Percentiles rank a stretch among this genome's conserved stretches.
Conservation (phyloP, 2,797 vertebrate genomes). For the Leptoclinus maculatus region DNA sequence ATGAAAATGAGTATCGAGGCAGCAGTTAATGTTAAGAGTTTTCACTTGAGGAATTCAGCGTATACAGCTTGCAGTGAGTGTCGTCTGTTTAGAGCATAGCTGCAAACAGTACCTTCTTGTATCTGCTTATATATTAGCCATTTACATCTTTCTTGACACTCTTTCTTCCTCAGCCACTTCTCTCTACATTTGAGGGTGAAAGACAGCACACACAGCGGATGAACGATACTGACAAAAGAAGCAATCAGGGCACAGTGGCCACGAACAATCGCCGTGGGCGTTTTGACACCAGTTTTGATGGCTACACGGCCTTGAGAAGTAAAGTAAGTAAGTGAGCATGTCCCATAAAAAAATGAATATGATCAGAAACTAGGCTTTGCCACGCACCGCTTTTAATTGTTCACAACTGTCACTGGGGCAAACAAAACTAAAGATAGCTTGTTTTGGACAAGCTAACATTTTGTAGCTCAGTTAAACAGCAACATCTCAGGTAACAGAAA, state of each 20-base stretch:
- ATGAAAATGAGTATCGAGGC: slow-evolving; percentile 25
- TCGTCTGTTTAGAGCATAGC: not conserved
- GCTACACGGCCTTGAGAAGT: not conserved
- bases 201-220: not conserved
- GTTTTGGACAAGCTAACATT: not conserved
- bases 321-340: not conserved
- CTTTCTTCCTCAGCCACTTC: not conserved
- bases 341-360: not conserved
- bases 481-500: not conserved
- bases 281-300: not conserved
- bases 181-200: not conserved
- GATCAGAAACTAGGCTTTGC: not conserved
- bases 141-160: not conserved
- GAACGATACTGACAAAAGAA: not conserved
- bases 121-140: not conserved
- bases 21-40: not conserved
- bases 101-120: not conserved
- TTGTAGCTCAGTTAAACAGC: not conserved
- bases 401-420: too few relatives aligned
- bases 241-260: not conserved
- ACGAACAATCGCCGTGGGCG: not conserved
- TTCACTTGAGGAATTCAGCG: slow-evolving; percentile 3
- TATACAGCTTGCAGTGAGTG: not conserved
- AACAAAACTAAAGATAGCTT: not conserved
- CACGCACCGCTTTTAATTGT: not conserved